Percentiles rank a stretch among this genome's conserved stretches.
Evolutionary conservation across 2,797 vertebrate species (phyloP).

Genomic region (Molossus molossus): DNA sequence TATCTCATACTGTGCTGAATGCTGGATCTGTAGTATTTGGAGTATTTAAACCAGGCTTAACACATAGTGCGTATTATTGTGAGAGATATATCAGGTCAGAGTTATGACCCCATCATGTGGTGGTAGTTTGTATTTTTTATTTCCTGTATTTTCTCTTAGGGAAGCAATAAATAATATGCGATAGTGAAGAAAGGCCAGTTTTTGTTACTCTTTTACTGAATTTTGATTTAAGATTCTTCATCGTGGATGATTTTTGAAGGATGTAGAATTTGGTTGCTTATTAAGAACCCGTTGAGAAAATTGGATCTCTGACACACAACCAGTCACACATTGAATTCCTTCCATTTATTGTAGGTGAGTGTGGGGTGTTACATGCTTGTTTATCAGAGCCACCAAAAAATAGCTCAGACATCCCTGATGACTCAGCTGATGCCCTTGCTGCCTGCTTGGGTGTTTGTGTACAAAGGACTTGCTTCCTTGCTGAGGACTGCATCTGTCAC

Average conservation of each 20-base stretch:
- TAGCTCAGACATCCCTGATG: not conserved
- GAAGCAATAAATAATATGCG: not conserved
- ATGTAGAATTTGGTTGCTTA: slow-evolving; percentile 34
- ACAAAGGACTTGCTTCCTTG: slow-evolving; percentile 28
- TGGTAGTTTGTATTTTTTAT: not conserved
- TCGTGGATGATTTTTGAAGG: slow-evolving; percentile 20
- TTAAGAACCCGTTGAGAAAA: slow-evolving; percentile 28
- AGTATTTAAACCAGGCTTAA: not conserved
- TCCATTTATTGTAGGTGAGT: not conserved
- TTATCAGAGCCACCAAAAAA: not conserved
- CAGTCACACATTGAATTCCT: not conserved
- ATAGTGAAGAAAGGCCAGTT: slow-evolving; percentile 37
- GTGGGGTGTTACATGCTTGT: not conserved
- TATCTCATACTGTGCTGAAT: not conserved
- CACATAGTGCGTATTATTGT: not conserved
- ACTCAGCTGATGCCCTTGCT: not conserved
- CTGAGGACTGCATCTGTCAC: not conserved
- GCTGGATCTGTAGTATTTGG: not conserved
- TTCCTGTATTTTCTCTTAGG: slow-evolving; percentile 33
- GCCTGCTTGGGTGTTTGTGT: not conserved
- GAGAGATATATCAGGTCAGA: not conserved
- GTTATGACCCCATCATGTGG: not conserved
- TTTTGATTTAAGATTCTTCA: slow-evolving; percentile 35
- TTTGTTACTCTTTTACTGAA: slow-evolving; percentile 11
- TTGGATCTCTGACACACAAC: not conserved